Evolutionary conservation across 2,113 vertebrate species (phyloP).

Genomic region (Tragulus kanchil): DNA sequence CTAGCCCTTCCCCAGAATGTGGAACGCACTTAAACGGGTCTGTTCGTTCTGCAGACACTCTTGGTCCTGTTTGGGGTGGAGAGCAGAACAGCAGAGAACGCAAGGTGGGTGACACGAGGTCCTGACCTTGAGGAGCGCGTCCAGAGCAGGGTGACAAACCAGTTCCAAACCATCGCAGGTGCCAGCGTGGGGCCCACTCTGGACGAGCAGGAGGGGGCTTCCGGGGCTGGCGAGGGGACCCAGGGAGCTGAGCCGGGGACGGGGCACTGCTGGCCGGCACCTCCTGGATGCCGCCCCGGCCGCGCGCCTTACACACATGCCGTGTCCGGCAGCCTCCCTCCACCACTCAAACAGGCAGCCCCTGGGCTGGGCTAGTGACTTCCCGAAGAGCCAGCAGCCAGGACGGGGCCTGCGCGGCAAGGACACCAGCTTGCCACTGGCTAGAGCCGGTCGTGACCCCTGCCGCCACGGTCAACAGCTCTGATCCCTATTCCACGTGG

Average conservation of each 20-base stretch:
- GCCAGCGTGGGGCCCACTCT: rapidly evolving
- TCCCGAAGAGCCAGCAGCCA: neutral
- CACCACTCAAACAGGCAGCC: neutral
- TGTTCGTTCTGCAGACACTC: neutral
- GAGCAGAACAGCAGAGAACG: neutral
- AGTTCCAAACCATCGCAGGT: rapidly evolving
- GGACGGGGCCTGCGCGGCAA: neutral
- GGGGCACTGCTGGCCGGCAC: neutral
- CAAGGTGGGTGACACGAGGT: rapidly evolving
- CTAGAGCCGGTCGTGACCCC: neutral
- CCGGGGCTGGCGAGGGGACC: neutral
- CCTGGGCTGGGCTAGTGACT: neutral
- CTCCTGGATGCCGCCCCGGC: neutral
- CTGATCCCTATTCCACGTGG: neutral
- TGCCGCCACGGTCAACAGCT: neutral
- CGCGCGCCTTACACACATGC: neutral
- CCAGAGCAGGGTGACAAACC: neutral
- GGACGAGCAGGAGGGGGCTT: rapidly evolving
- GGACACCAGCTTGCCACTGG: neutral
- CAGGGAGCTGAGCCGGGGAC: neutral
- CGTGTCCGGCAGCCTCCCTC: rapidly evolving
- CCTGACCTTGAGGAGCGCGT: neutral
- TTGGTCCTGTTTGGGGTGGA: neutral
- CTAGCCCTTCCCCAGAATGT: neutral
- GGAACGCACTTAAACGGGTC: neutral